A percentile compares a stretch with the other conserved stretches of the same genome.
phyloP scores from a whole-genome alignment of 2,797 vertebrate species.

The Pseudotriccus pelzelni region DNA sequence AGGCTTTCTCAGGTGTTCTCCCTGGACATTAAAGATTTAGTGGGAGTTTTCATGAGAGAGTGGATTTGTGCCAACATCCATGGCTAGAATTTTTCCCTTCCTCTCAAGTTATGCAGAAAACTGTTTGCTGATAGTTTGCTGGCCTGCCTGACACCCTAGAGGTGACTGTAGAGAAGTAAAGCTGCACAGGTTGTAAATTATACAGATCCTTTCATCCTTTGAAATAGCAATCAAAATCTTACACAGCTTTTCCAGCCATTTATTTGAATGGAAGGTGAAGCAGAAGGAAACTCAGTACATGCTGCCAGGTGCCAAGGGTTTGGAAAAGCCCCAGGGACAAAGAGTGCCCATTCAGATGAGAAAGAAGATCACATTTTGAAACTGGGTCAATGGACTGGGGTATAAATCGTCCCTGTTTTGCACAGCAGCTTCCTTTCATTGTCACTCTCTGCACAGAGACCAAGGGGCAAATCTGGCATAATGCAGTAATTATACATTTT shows the following conservation, averaged over 20 bases:
- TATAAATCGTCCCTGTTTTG: background rate
- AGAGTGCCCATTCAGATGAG: background rate
- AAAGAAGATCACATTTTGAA: background rate
- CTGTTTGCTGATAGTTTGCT: background rate
- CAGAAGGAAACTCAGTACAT: background rate
- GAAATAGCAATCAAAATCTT: background rate
- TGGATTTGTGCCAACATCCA: conserved; percentile 8
- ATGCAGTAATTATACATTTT: background rate
- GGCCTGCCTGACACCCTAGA: background rate
- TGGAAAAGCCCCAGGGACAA: background rate
- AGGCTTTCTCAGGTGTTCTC: conserved; percentile 36
- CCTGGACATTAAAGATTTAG: conserved; percentile 16
- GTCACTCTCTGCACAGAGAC: background rate
- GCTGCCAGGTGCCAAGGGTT: background rate
- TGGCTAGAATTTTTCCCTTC: background rate
- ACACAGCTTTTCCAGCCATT: background rate
- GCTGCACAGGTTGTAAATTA: background rate
- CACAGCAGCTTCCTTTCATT: background rate
- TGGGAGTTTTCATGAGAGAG: background rate
- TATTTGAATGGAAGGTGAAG: background rate
- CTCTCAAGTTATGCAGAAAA: background rate
- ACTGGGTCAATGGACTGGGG: background rate
- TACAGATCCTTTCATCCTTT: background rate
- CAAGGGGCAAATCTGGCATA: background rate
- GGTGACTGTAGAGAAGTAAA: background rate